A percentile compares a stretch with the other conserved stretches of the same genome.
phyloP scores from a whole-genome alignment of 2,888 invertebrate species.

The Terebella lapidaria region DNA sequence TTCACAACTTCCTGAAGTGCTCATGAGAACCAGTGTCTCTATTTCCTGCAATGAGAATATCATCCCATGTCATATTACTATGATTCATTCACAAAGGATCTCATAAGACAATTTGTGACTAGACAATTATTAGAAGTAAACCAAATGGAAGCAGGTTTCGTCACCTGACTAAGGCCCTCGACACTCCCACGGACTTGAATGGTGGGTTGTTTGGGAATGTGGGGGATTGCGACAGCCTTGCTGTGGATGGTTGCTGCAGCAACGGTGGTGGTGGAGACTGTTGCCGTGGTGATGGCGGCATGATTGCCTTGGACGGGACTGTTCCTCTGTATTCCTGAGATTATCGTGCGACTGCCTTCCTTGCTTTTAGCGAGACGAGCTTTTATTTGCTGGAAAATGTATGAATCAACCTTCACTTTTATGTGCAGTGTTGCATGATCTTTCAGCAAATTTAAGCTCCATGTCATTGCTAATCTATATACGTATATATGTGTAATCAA shows the following conservation, averaged over 20 bases:
- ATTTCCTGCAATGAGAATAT: no score
- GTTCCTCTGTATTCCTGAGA: conserved; percentile 29
- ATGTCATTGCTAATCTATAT: no score
- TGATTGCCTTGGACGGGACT: conserved; percentile 60
- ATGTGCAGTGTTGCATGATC: neutral
- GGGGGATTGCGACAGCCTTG: conserved; percentile 56
- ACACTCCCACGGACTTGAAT: conserved; percentile 69
- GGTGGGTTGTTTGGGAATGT: conserved; percentile 55
- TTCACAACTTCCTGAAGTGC: no score
- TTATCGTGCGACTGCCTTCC: conserved; percentile 43
- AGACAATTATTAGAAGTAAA: no score
- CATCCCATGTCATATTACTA: no score
- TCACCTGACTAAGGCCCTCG: conserved; percentile 76
- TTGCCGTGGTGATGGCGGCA: conserved; percentile 15
- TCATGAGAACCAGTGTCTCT: no score
- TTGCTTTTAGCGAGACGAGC: conserved; percentile 38
- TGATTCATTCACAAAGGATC: no score
- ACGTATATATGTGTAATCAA: neutral
- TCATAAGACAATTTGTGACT: no score
- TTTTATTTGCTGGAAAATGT: conserved; percentile 9
- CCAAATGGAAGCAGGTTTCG: no score
- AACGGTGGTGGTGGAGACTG: conserved; percentile 15
- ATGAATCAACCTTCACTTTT: neutral
- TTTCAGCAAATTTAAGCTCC: no score
- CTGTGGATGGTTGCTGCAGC: neutral